Evolutionary conservation across 2,888 invertebrate species (phyloP), one percentile per base, ranked within the genome.

Genomic region (Hyposoter dolosus): DNA sequence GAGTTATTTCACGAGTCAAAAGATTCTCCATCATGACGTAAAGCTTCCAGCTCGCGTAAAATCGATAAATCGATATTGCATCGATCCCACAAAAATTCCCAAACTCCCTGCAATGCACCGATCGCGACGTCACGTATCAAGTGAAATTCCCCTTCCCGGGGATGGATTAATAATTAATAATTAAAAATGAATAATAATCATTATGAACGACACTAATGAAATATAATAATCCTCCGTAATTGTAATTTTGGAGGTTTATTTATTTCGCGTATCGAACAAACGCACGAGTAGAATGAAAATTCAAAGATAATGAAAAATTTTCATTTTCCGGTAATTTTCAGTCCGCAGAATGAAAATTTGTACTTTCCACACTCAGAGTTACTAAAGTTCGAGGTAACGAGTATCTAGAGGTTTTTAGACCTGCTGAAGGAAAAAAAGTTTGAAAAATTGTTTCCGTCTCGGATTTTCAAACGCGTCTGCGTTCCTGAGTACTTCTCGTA

Each of bases 381-480:
- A 40, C 40, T 40, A 1, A 7, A 40, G 9, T 40, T 5, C 40
- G 40, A 10, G 10, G 40, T 40, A 40, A 10, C 40, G 50, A 19
- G 32, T 50, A 85, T 75, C 47, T 74, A 10, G 56, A 50, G 28
- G 65, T 10, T 71, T 72, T 71, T 19, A 68, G 23, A 45, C 19
- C 10, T 17, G 17, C 3, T 17, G 17, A 71, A 76, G 17, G 63
- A 12, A 56, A 32, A 5, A 28, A 15, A 47, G 35, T 23, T 9
- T 83, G 86, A 83, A 63, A 68, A 69, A 81, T 81, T 81, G 83
- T 78, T 86, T 86, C 81, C 86, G 80, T 81, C 75, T 72, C 50
- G 63, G 45, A 81, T 83, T 83, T 83, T 72, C 72, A 86, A 81
- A 72, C 81, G 83, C 81, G 83, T 81, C 83, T 83, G 81, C 83